Conservation (phyloP, 2,797 vertebrate species). For the Melanotaenia pygmaea region DNA sequence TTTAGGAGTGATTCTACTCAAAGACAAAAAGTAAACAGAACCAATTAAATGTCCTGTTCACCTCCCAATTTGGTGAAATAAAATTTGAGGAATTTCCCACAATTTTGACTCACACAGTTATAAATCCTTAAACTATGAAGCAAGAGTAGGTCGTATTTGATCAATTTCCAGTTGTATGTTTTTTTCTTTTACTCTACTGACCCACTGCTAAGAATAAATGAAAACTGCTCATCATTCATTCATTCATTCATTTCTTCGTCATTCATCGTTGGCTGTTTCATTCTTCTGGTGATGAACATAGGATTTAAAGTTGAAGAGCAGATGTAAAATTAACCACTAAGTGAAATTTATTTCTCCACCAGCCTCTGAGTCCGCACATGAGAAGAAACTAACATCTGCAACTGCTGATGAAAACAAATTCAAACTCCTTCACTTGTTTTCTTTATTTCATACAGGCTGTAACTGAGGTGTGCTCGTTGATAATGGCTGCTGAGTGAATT, state of each 20-base stretch:
- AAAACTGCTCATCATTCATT: constrained; percentile 16
- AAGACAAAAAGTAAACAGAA: constrained; percentile 26
- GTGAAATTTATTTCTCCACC: constrained; percentile 10
- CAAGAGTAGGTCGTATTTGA: constrained; percentile 27
- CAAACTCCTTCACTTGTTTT: constrained; percentile 11
- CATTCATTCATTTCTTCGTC: neutral
- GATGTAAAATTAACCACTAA: neutral
- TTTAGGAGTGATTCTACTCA: neutral
- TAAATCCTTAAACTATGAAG: neutral
- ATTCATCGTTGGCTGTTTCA: neutral
- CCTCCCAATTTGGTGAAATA: neutral
- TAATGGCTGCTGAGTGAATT: neutral
- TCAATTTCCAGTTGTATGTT: neutral
- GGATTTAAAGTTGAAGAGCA: constrained; percentile 1
- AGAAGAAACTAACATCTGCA: neutral
- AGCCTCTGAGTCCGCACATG: neutral
- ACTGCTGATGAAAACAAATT: constrained; percentile 6
- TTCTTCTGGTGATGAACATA: constrained; percentile 7
- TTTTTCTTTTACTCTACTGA: constrained; percentile 12
- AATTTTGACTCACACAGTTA: neutral
- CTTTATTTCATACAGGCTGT: neutral
- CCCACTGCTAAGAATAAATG: neutral
- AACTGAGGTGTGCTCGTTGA: neutral
- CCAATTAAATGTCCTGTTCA: neutral
- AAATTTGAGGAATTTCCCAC: neutral